Conservation (phyloP, 2,113 vertebrate species). For the Chauna torquata region DNA sequence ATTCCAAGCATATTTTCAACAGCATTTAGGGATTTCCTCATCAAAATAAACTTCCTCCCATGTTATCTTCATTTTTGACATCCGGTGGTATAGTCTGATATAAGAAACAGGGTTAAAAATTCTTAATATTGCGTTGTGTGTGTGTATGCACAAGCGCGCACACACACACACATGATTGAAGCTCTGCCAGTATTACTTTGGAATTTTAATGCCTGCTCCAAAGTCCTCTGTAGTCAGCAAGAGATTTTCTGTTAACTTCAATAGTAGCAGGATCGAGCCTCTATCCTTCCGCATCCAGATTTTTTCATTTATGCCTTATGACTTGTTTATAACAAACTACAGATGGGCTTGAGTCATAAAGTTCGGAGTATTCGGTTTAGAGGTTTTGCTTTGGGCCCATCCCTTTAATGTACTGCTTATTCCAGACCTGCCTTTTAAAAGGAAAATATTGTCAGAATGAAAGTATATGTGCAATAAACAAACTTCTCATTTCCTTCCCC, state of each 20-base stretch:
- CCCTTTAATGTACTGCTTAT: slow-evolving; percentile 58
- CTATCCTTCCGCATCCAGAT: slow-evolving; percentile 61
- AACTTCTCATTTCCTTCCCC: slow-evolving; percentile 56
- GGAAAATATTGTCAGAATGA: slow-evolving; percentile 62
- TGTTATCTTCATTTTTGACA: slow-evolving; percentile 75
- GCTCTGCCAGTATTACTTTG: slow-evolving; percentile 56
- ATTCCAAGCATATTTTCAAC: slow-evolving; percentile 81
- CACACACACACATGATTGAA: slow-evolving; percentile 17
- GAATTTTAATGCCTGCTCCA: slow-evolving; percentile 63
- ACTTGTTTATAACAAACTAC: slow-evolving; percentile 71
- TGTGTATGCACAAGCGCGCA: neutral
- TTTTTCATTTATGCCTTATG: slow-evolving; percentile 72
- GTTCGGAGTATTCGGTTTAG: slow-evolving; percentile 39
- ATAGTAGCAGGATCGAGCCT: slow-evolving; percentile 49
- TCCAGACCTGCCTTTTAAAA: slow-evolving; percentile 57
- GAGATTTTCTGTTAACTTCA: slow-evolving; percentile 62
- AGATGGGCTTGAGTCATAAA: slow-evolving; percentile 71
- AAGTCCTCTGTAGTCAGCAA: slow-evolving; percentile 59
- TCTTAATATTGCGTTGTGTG: neutral
- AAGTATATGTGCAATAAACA: slow-evolving; percentile 61
- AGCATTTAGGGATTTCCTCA: slow-evolving; percentile 85
- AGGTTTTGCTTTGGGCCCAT: slow-evolving; percentile 59
- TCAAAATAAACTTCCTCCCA: slow-evolving; percentile 79
- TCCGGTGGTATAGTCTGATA: slow-evolving; percentile 27
- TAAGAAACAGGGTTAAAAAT: slow-evolving; percentile 9